A percentile compares a stretch with the other conserved stretches of the same genome.
Evolutionary conservation across 2,797 vertebrate genomes (phyloP).

Genomic region (Catamblyrhynchus diadema): DNA sequence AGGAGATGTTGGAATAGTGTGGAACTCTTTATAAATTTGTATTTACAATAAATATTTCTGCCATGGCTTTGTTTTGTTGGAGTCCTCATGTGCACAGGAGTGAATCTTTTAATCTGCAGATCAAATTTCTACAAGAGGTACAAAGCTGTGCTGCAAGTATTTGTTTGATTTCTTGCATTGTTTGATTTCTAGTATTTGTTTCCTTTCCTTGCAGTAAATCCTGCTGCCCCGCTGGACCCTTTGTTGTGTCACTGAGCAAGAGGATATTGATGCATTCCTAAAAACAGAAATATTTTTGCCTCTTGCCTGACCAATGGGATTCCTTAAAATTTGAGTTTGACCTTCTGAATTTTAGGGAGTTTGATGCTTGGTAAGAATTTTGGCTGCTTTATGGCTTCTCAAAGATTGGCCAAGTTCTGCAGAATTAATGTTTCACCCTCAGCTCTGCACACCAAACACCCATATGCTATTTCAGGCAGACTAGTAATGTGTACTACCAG

Average conservation of each 20-base stretch:
- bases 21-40: not conserved
- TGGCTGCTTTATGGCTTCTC: not conserved
- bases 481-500: too few species aligned
- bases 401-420: not conserved
- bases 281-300: not conserved
- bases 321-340: not conserved
- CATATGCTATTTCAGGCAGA: too few species aligned
- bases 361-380: not conserved
- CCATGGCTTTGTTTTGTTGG: not conserved
- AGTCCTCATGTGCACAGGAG: not conserved
- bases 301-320: not conserved
- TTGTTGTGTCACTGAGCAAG: not conserved
- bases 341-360: not conserved
- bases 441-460: not conserved
- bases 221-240: not conserved
- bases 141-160: not conserved
- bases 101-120: not conserved
- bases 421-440: not conserved
- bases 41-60: not conserved
- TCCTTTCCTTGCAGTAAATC: not conserved
- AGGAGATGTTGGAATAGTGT: accelerated
- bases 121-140: not conserved
- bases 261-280: not conserved
- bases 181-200: not conserved
- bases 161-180: not conserved